phyloP scores from a whole-genome alignment of 53 echinoderm and acorn worm genomes.

The Antedon mediterranea region DNA sequence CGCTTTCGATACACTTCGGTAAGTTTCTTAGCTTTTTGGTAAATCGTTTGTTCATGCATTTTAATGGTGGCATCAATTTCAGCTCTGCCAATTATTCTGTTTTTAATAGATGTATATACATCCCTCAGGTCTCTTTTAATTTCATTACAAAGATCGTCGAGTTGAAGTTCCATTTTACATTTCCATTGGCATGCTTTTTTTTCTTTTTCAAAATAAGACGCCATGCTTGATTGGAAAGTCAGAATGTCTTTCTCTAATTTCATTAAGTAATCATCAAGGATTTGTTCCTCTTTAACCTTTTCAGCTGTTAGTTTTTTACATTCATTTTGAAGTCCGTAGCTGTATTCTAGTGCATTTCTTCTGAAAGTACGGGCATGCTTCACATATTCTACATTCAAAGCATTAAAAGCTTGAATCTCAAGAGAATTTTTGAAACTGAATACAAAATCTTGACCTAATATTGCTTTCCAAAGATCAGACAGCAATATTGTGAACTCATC shows the following conservation, averaged over 20 bases:
- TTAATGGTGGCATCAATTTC: not conserved
- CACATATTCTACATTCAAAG: not conserved
- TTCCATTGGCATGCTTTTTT: not conserved
- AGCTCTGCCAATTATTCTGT: not conserved
- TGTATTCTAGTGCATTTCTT: not conserved
- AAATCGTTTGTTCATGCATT: not conserved
- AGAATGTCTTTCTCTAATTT: not conserved
- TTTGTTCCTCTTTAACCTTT: not conserved
- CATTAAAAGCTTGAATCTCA: not conserved
- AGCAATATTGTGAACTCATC: not conserved
- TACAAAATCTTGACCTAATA: not conserved
- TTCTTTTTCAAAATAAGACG: not conserved
- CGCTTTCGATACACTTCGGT: not conserved
- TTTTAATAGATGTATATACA: not conserved
- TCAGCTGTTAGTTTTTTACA: not conserved
- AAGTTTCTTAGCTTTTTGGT: not conserved
- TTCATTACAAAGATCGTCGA: not conserved
- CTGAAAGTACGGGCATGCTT: not conserved
- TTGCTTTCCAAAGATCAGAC: not conserved
- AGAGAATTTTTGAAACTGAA: not conserved
- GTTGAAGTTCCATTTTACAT: not conserved
- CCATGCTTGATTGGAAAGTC: not conserved
- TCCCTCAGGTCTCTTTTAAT: not conserved
- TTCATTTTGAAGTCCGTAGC: not conserved
- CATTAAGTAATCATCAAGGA: not conserved